Evolutionary conservation across 1,140 invertebrate species (phyloP), one percentile per base, ranked within the genome.

Genomic region (Formica selysi): DNA sequence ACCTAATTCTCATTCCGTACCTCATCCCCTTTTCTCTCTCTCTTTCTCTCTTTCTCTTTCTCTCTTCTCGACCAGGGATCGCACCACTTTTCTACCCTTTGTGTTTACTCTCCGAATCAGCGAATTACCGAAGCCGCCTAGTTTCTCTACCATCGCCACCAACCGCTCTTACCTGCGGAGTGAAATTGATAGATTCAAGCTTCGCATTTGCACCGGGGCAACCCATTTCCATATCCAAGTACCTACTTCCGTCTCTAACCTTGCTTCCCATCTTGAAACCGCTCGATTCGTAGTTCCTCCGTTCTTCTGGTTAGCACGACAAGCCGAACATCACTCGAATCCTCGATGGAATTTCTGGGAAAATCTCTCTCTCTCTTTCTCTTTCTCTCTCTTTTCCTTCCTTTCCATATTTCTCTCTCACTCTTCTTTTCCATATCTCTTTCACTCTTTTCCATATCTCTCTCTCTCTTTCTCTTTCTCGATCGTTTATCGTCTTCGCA

Each of bases 111-210:
- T 93, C 87, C 86, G 91, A 93, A 94, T 94, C 92, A 94, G 91
- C 90, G 91, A 91, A 94, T 94, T 94, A 93, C 85, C 87, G 87
- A 91, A 87, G 78, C 92, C 80, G 86, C 51, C 64, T 87, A 90
- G 85, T 84, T 85, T 79, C 87, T 83, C 85, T 62, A 10, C 57
- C 76, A 74, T 59, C 64, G 5, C 16, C 71, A n/a, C 41, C 57
- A 85, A 85, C 76, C 87, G 68, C 65, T 54, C 78, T 83, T 85
- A 87, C 79, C 90, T 87, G 89, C 84, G 73, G 86, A 93, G 91
- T 92, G 92, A 94, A 94, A 94, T 94, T 94, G 94, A 94, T 94
- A 94, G 93, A 94, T 94, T 94, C 92, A 92, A 92, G 93, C 89
- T 92, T 92, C 88, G 90, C 91, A 91, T 93, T 92, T 87, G 89